Evolutionary conservation across 64 coral and sea anemone species (phyloP).

Genomic region (Acropora tenuis): DNA sequence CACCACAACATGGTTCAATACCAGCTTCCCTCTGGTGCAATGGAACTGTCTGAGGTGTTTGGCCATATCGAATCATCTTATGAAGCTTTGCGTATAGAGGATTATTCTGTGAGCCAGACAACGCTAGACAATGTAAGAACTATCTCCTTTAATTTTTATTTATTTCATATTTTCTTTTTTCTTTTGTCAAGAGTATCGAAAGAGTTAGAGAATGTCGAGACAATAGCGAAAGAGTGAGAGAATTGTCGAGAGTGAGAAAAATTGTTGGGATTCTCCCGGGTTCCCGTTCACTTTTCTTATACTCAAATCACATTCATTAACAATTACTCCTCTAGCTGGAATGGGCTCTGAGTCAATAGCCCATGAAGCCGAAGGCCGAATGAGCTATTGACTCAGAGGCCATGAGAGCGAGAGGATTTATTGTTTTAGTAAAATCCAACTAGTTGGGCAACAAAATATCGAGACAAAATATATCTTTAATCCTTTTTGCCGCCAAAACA

Average conservation of each 20-base stretch:
- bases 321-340: no score
- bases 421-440: no score
- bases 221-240: background rate
- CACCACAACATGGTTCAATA: constrained; percentile 99
- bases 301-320: no score
- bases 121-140: constrained; percentile 93
- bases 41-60: constrained; percentile 86
- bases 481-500: no score
- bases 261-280: background rate
- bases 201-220: no score
- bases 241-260: background rate
- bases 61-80: constrained; percentile 79
- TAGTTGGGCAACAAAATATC: no score
- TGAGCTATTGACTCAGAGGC: no score
- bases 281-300: background rate
- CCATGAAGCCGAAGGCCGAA: no score
- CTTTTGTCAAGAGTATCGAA: no score
- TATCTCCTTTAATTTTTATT: background rate
- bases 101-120: constrained; percentile 98
- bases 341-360: no score
- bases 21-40: constrained; percentile 88
- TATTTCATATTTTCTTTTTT: background rate
- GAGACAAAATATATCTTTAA: no score
- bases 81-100: constrained; percentile 86
- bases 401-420: no score